Evolutionary conservation across 2,797 vertebrate genomes (phyloP).

Genomic region (Synanceia verrucosa): DNA sequence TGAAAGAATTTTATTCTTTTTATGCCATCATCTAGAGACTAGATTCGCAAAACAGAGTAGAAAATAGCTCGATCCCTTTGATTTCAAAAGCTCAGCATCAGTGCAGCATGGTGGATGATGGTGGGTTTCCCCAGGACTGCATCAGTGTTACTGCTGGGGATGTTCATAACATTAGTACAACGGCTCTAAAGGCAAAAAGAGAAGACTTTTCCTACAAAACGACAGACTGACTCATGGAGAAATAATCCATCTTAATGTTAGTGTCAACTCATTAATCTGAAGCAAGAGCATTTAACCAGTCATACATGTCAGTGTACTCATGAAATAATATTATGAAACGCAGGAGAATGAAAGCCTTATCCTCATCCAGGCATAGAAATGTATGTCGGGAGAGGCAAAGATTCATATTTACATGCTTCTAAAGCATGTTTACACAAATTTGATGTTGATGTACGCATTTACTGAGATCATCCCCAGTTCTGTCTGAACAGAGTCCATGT

Average conservation of each 20-base stretch:
- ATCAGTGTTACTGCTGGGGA: neutral
- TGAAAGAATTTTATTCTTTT: neutral
- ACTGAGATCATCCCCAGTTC: neutral
- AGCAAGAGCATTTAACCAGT: neutral
- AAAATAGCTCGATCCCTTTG: neutral
- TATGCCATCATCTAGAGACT: neutral
- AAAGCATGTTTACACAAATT: neutral
- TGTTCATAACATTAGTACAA: neutral
- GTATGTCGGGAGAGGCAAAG: neutral
- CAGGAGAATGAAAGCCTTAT: too few relatives aligned
- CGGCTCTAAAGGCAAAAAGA: neutral
- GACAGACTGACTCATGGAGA: neutral
- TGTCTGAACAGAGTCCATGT: neutral
- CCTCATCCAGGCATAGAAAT: neutral
- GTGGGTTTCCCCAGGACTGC: neutral
- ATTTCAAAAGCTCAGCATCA: neutral
- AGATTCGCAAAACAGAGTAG: neutral
- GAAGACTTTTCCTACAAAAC: neutral
- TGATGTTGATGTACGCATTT: neutral
- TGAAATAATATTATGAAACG: too few relatives aligned
- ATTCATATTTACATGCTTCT: neutral
- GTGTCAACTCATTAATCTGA: too few relatives aligned
- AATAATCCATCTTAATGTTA: neutral
- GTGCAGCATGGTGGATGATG: neutral
- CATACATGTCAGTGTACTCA: neutral